Conservation (phyloP, 92 coral and sea anemone species). For the Phenganax stokvisi region DNA sequence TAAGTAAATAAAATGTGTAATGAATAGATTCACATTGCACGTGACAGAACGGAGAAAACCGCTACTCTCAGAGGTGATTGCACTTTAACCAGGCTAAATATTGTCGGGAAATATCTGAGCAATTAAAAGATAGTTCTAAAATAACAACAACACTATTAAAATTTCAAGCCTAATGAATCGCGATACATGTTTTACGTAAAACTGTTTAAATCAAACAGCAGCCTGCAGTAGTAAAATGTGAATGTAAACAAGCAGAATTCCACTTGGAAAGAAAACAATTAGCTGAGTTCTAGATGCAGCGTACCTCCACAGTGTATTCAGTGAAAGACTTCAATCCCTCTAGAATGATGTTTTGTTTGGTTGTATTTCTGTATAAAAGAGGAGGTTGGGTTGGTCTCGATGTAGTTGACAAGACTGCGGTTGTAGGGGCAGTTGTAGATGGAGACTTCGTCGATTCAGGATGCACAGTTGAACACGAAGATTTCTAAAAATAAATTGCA, state of each 20-base stretch:
- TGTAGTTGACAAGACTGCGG: constrained; percentile 6
- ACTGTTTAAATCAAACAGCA: no score
- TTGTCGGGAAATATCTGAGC: no score
- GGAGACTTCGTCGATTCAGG: not conserved
- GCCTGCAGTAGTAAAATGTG: no score
- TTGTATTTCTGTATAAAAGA: constrained; percentile 36
- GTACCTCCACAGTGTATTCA: constrained; percentile 61
- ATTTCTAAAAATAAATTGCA: not conserved
- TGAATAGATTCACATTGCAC: no score
- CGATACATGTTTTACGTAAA: not conserved
- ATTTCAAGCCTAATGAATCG: not conserved
- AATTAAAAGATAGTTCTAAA: no score
- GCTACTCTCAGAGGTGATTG: no score
- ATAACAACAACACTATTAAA: not conserved
- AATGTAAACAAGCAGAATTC: no score
- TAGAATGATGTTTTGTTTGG: constrained; percentile 36
- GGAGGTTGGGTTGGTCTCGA: not conserved
- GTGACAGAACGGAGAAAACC: no score
- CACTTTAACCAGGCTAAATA: no score
- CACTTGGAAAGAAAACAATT: no score
- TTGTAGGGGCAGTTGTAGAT: constrained; percentile 30
- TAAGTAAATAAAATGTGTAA: no score
- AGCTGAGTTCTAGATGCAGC: not conserved
- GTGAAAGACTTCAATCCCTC: constrained; percentile 56
- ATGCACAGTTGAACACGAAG: not conserved